A percentile compares a stretch with the other conserved stretches of the same genome.
Conservation (phyloP, 2,888 invertebrate species). For the Ochropleura plecta region DNA sequence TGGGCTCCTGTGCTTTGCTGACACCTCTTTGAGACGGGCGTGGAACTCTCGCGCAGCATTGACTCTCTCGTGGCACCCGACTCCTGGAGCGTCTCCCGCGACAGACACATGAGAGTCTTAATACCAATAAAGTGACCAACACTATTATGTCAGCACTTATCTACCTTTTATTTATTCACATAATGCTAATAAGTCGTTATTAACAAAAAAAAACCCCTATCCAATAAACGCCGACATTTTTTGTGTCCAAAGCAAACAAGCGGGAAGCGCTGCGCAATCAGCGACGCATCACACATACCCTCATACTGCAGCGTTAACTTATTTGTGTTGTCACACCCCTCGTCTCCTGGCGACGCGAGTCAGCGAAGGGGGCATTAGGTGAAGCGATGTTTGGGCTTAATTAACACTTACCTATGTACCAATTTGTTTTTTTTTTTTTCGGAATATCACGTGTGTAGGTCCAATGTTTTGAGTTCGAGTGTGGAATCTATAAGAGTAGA, state of each 20-base stretch:
- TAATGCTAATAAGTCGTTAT: not conserved
- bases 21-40: no score
- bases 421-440: no score
- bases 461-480: not conserved
- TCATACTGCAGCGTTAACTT: conserved; percentile 20
- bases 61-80: no score
- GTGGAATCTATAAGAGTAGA: not conserved
- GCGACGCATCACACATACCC: not conserved
- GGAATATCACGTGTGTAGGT: not conserved
- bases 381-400: conserved; percentile 1
- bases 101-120: no score
- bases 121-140: no score
- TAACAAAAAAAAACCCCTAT: not conserved
- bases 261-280: conserved; percentile 2
- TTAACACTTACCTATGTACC: not conserved
- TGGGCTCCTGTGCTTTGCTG: no score
- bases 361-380: not conserved
- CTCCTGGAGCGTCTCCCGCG: no score
- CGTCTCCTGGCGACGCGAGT: conserved; percentile 1
- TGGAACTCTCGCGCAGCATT: no score
- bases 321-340: conserved; percentile 23
- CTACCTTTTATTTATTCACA: not conserved
- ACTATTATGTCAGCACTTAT: not conserved
- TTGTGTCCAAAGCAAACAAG: conserved; percentile 10
- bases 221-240: not conserved